phyloP scores from a whole-genome alignment of 2,113 vertebrate species.

The Cnemophilus loriae region DNA sequence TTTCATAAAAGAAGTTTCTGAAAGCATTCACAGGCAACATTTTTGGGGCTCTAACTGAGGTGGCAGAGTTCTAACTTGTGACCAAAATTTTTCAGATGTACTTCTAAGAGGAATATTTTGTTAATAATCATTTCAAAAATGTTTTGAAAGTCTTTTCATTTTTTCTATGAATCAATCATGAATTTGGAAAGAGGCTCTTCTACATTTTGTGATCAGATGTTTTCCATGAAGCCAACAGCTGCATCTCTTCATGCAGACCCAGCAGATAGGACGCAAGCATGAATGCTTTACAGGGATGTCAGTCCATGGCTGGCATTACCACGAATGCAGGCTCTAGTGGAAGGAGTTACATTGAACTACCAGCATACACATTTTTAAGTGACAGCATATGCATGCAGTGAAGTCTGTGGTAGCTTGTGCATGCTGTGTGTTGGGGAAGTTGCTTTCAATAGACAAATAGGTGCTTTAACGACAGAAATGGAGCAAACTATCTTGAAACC shows the following conservation, averaged over 20 bases:
- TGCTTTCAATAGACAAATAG: constrained; percentile 36
- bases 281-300: neutral
- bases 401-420: neutral
- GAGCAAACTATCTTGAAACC: constrained; percentile 46
- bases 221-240: neutral
- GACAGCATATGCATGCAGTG: neutral
- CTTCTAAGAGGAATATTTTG: neutral
- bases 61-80: neutral
- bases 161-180: neutral
- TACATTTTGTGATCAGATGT: neutral
- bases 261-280: neutral
- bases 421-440: neutral
- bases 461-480: constrained; percentile 39
- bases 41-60: neutral
- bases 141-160: neutral
- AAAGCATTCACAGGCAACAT: neutral
- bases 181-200: neutral
- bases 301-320: neutral
- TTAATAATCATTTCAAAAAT: rapidly evolving
- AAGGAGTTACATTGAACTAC: neutral
- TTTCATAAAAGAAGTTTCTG: neutral
- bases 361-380: neutral
- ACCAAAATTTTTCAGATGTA: neutral
- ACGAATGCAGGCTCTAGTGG: neutral
- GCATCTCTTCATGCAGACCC: neutral